Evolutionary conservation across 2,113 vertebrate genomes (phyloP), one percentile per base, ranked within the genome.

Genomic region (Oncorhynchus nerka): DNA sequence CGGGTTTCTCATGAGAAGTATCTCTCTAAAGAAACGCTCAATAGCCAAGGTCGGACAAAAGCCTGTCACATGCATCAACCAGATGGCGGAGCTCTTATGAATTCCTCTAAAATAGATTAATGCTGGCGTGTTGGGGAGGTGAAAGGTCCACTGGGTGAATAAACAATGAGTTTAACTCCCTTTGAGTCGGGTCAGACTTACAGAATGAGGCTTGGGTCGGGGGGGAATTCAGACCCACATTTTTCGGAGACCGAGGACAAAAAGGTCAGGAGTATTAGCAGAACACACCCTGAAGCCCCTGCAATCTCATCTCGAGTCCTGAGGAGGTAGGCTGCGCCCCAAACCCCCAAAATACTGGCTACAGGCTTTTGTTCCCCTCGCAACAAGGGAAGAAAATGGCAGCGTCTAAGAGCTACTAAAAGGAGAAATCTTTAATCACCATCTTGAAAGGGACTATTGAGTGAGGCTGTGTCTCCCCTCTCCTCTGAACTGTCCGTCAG

Each of bases 401-500:
- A 77, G 24, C 59, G 64, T 83, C 78, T 79, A 79, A 66, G 79
- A 78, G 77, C 69, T 16, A 34, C 72, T 32, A 22, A 75, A 74
- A 76, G 74, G 68, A 76, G 71, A 82, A 86, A 85, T 83, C 83
- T 87, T 83, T 83, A 83, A 87, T 89, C 85, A 84, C 82, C 79
- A 75, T 72, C 79, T 81, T 85, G 73, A 89, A 89, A 78, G 71
- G 73, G 68, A 76, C 81, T 81, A 79, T 84, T 89, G 83, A 85
- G 65, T 76, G 73, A 68, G 55, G 74, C 64, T 78, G 76, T 75
- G 76, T 85, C 74, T 85, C 78, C 59, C 65, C 68, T 68, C 69
- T 77, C 75, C 76, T 88, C 81, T 85, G 86, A 89, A 88, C 81
- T 89, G 88, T 89, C 86, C 75, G 76, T 88, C 88, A 88, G 80